Percentiles rank a stretch among this genome's conserved stretches.
These are phyloP conservation scores for Decapterus maruadsi DNA, from an alignment of 2,797 vertebrate genomes.

Conservation along the genomic window DNA sequence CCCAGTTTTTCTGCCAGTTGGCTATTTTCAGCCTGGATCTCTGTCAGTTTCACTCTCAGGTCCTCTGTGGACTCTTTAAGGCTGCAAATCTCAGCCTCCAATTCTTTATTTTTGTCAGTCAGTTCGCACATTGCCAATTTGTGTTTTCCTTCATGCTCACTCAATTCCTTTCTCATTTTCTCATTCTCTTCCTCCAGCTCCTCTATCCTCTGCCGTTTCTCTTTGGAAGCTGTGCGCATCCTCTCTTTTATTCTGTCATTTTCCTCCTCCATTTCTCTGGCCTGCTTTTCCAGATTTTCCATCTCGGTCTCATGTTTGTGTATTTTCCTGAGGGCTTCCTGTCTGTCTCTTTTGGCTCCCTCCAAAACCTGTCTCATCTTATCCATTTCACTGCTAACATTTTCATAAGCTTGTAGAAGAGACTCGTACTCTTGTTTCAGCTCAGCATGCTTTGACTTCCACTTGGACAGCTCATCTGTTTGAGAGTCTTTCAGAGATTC, in stretches of 20 bases:
- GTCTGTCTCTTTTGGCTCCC: slow-evolving; percentile 86
- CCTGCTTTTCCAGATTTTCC: slow-evolving; percentile 76
- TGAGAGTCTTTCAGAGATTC: slow-evolving; percentile 92
- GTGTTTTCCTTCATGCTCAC: slow-evolving; percentile 70
- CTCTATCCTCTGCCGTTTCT: slow-evolving; percentile 79
- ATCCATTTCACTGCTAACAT: slow-evolving; percentile 90
- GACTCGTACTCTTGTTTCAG: slow-evolving; percentile 93
- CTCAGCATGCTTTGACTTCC: slow-evolving; percentile 90
- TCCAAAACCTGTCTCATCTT: slow-evolving; percentile 91
- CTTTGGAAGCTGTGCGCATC: slow-evolving; percentile 78
- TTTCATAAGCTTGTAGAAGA: slow-evolving; percentile 91
- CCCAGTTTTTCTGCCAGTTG: slow-evolving; percentile 76
- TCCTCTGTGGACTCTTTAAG: slow-evolving; percentile 79
- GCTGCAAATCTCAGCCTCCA: slow-evolving; percentile 78
- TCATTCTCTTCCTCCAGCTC: slow-evolving; percentile 84
- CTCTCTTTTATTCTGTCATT: slow-evolving; percentile 81
- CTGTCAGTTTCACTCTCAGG: slow-evolving; percentile 74
- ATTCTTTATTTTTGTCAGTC: slow-evolving; percentile 74
- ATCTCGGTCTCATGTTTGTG: slow-evolving; percentile 82
- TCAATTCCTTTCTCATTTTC: slow-evolving; percentile 75
- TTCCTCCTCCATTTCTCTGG: slow-evolving; percentile 80
- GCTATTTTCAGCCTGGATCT: slow-evolving; percentile 82
- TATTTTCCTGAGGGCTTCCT: slow-evolving; percentile 84
- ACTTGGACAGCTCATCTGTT: slow-evolving; percentile 90
- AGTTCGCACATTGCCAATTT: slow-evolving; percentile 63